Base-by-base conservation (phyloP, 2,113 vertebrate genomes). In the Atherinomorus stipes region DNA sequence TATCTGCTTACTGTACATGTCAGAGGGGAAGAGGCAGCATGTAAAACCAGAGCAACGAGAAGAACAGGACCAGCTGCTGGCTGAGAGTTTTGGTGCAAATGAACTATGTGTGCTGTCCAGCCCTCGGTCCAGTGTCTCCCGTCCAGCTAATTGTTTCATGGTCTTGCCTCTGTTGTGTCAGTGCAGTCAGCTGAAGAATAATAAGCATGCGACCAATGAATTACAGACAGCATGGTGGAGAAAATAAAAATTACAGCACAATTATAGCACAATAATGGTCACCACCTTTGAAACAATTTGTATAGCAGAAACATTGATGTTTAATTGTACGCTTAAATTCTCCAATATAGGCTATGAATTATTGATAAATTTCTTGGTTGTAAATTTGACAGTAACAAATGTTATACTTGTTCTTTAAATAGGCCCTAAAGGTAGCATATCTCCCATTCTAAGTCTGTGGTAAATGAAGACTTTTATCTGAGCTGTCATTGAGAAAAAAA, bases 401-500 rank as follows among this genome's bases (percentile, higher is more conserved):
- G 25, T 10, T 13, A 1, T 6, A 23, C 18, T 2, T 12, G 34
- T 11, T 22, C 8, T 22, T 42, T 34, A n/a, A 18, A 22, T 9
- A 52, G 21, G 10, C 25, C 15, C 15, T 25, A 56, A 65, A 59
- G 7, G 23, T 13, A 57, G 7, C 12, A 47, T n/a, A 64, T 51
- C 21, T 71, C 11, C 8, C 9, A 31, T 42, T 0, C 19, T 23
- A 34, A 34, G 31, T n/a, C 23, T 22, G 22, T 51, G 50, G 44
- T 64, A 21, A 38, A 26, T 9, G n/a, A 31, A 73, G 76, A 70
- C 31, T 70, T 69, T 69, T 58, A 76, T 87, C 59, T 67, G 13
- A n/a, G 9, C 21, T 60, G 61, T 68, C 76, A 81, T 79, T 42
- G 71, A 51, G 57, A 71, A 25, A 83, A 74, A 79, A 58, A 12